Conservation (phyloP, 2,113 vertebrate species). For the Epinephelus moara region DNA sequence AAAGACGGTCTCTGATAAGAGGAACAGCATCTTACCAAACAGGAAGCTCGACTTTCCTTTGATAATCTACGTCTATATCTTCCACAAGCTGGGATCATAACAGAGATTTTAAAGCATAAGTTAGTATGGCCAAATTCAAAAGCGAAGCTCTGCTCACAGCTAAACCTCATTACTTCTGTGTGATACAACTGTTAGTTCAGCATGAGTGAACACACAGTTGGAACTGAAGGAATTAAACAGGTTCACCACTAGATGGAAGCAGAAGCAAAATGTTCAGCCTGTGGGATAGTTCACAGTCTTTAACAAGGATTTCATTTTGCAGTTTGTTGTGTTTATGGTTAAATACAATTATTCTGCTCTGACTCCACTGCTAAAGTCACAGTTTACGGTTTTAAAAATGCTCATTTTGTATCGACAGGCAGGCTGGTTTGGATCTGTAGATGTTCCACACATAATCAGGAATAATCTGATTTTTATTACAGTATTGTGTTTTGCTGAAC, state of each 20-base stretch:
- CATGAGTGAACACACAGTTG: neutral
- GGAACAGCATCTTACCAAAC: neutral
- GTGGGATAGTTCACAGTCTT: neutral
- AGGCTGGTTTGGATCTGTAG: no score
- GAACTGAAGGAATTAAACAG: neutral
- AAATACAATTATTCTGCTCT: neutral
- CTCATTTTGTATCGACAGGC: no score
- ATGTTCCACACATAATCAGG: no score
- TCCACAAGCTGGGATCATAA: neutral
- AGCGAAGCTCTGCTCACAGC: neutral
- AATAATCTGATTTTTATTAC: no score
- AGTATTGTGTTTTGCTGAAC: no score
- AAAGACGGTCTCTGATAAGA: neutral
- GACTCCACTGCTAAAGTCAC: neutral
- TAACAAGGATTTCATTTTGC: neutral
- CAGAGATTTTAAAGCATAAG: neutral
- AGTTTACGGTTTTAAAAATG: no score
- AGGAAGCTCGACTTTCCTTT: neutral
- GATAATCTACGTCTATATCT: neutral
- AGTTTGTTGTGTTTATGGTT: no score
- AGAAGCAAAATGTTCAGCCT: constrained; percentile 10
- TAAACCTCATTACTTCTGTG: neutral
- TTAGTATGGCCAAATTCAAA: neutral
- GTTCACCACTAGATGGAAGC: constrained; percentile 59
- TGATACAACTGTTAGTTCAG: neutral